Evolutionary conservation across 2,888 invertebrate genomes (phyloP), one percentile per base, ranked within the genome.

Genomic region (Rhamnusium bicolor): DNA sequence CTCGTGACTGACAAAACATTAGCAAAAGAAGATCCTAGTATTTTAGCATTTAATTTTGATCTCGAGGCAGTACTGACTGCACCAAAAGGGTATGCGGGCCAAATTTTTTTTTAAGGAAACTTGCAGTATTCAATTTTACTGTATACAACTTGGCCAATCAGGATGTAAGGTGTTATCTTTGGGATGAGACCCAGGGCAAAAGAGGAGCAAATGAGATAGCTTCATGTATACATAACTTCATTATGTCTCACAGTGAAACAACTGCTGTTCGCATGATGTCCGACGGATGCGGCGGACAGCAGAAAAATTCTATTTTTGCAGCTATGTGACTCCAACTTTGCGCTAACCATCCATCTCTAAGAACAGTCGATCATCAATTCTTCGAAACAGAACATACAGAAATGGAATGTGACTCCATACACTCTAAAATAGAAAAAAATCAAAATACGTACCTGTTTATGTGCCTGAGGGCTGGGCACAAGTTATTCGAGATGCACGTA

Each of bases 121-220:
- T 84, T 62, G 82, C 83, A 16, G 79, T 82, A 6, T 83, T 83
- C 66, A 84, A 85, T 78, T 81, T 84, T 24, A 85, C 84, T 2
- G 62, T 85, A n/a, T 84, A 85, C 72, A 83, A 83, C 72, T 79
- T 82, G 65, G 83, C 75, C 51, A 79, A 83, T 73, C 81, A 84
- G 78, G 78, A 84, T 49, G 82, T 82, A 66, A 72, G 70, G 56
- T 84, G 83, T 77, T 82, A 80, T 46, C 46, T 46, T 46, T 72
- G 46, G 46, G 46, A 46, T 46, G 24, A 67, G 56, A 67, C 67
- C 19, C 54, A 66, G 27, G 32, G 51, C 24, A 18, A 60, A 27
- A 58, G 60, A n/a, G 58, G 60, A n/a, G 68, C 49, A 29, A 60
- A 68, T 68, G 68, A 68, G 14, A 68, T 58, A 18, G 27, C 58